Base-by-base conservation (phyloP, 2,797 vertebrate species). In the Sebastes trivittatus region DNA sequence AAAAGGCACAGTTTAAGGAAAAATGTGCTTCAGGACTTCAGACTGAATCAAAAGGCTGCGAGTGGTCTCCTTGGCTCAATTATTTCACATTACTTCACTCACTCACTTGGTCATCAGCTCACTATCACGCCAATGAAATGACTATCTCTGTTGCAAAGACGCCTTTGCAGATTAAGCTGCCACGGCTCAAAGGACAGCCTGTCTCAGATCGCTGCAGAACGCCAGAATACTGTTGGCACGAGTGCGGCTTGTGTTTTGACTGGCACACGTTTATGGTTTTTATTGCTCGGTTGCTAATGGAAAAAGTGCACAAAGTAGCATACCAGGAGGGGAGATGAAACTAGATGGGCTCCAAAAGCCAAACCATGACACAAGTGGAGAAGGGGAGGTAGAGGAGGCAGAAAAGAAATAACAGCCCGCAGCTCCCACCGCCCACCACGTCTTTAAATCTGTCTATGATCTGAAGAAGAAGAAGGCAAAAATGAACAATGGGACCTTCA, bases 381-480 rank as follows among this genome's bases (percentile, higher is more conserved):
- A 86, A 72, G 38, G 74, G 72, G 68, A 87, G 76, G 65, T 73
- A 77, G 77, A 79, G 60, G 72, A 85, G 67, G 80, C 52, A 81
- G 62, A 11, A 23, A 70, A 58, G 46, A 88, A 87, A 83, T 75
- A 84, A 90, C 88, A 90, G 88, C 88, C 90, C 5, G 74, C 83
- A 90, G 91, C 84, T 87, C 64, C 73, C 55, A 73, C 75, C 82
- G 68, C 88, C 87, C 88, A 89, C 90, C 75, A 52, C 23, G 67
- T 85, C 88, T 89, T 89, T 89, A 92, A 90, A 92, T 92, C 89
- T 85, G 42, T 80, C 89, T 75, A 65, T 92, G 92, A 95, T 95
- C 93, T 93, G 82, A 92, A 75, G 88, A 84, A 89, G 87, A 75
- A 85, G 78, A 76, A 72, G 86, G 81, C 63, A 82, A 81, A 30